Percentiles rank a stretch among this genome's conserved stretches.
phyloP scores from a whole-genome alignment of 2,113 vertebrate species.

The Calidris pygmaea region DNA sequence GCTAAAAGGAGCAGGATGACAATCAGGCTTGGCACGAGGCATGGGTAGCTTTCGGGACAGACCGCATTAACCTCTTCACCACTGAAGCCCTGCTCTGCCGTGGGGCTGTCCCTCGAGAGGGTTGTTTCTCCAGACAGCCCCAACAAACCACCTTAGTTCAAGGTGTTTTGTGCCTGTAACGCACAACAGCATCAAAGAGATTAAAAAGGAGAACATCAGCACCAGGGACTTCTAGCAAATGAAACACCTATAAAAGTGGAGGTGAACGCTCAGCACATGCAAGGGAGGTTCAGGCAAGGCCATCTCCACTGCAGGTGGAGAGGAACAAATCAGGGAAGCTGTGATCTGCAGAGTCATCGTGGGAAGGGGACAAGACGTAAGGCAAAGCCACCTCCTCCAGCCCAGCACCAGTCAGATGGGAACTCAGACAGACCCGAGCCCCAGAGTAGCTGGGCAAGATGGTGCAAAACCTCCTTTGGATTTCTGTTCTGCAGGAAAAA shows the following conservation, averaged over 20 bases:
- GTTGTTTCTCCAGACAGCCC: neutral
- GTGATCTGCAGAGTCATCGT: neutral
- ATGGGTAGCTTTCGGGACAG: neutral
- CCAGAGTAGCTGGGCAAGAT: neutral
- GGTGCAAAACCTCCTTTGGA: neutral
- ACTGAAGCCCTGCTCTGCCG: neutral
- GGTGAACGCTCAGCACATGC: neutral
- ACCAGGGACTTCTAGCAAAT: neutral
- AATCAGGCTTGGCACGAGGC: neutral
- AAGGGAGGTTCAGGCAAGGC: neutral
- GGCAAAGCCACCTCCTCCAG: neutral
- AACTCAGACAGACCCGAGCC: neutral
- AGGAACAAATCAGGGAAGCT: neutral
- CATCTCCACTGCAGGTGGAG: neutral
- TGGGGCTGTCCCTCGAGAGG: neutral
- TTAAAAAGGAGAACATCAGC: neutral
- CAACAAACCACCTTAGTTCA: neutral
- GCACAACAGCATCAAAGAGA: neutral
- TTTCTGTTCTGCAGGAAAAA: neutral
- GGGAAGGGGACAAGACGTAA: neutral
- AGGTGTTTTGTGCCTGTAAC: neutral
- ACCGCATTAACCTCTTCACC: neutral
- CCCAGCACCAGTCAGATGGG: accelerated
- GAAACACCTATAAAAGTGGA: neutral
- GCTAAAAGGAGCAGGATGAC: neutral